Evolutionary conservation across 64 coral and sea anemone species (phyloP).

Genomic region (Anthopleura sola): DNA sequence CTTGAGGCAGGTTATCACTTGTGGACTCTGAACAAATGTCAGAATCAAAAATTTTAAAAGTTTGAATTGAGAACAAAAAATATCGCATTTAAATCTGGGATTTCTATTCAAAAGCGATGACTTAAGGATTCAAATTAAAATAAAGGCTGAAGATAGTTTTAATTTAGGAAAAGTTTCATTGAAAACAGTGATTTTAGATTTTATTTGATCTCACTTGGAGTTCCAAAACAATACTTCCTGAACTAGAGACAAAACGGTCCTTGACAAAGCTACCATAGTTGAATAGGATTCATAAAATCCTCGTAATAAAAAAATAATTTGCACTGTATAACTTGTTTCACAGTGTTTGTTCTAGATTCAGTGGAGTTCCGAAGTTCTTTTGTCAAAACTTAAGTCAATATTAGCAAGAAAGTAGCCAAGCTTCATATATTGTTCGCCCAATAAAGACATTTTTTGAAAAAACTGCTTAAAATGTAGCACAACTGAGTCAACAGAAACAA

Average conservation of each 20-base stretch:
- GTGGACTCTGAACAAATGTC: neutral
- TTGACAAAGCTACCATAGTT: conserved; percentile 1
- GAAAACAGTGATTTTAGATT: neutral
- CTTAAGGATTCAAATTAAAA: neutral
- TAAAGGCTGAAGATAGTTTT: neutral
- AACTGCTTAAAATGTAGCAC: neutral
- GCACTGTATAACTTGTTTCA: neutral
- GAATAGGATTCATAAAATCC: conserved; percentile 4
- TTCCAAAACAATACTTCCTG: neutral
- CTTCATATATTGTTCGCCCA: neutral
- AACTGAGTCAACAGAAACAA: neutral
- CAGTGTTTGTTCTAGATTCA: neutral
- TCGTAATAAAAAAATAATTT: neutral
- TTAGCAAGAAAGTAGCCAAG: neutral
- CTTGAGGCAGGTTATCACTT: neutral
- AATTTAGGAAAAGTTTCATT: neutral
- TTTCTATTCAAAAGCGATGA: neutral
- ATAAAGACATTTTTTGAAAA: neutral
- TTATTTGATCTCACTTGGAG: neutral
- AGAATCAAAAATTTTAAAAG: neutral
- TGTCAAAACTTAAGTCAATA: neutral
- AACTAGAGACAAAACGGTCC: neutral
- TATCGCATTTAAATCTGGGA: neutral
- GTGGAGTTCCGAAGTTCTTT: neutral
- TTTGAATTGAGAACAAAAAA: neutral